Evolutionary conservation across 2,113 vertebrate genomes (phyloP), one percentile per base, ranked within the genome.

Genomic region (Bufo bufo): DNA sequence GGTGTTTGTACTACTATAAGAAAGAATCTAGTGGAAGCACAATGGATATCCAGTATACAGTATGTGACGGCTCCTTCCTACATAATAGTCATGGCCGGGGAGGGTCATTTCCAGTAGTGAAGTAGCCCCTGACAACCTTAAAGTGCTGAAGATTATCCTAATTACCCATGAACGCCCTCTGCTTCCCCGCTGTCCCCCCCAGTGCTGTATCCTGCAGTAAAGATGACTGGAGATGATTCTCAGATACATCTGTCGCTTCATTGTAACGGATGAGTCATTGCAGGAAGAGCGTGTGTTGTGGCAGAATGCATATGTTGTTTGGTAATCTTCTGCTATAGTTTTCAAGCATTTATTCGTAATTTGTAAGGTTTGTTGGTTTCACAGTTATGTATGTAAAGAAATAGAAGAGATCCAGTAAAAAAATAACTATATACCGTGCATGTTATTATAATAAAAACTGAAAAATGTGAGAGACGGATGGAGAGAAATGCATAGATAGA

Each of bases 261-360:
- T 17, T 72, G 71, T 72, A 17, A 72, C 47, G n/a, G 71, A 74
- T 74, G 14, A 74, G 71, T 74, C 71, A 74, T 19, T 74, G 43
- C 43, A 47, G 43, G 45, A 45, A 74, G 45, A 5, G 43, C 14
- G 33, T 47, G 71, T 74, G 71, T 74, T 74, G 71, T 74, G 43
- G 33, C 71, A 74, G 13, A 17, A 74, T 17, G 6, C 71, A 47
- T 45, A 74, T 74, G 71, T 47, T 71, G 23, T 71, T 45, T 11
- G 11, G 33, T 13, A 66, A 43, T 71, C 69, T 11, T 43, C 33
- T 71, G 45, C 69, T 12, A 45, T 14, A 11, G 23, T 12, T 33
- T 33, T 72, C 33, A 72, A 19, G 14, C 43, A 47, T 17, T 47
- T 3, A 74, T 14, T 74, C 47, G 71, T 74, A 71, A 71, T 71